Evolutionary conservation across 92 coral and sea anemone genomes (phyloP).

Genomic region (Micromussa lordhowensis): DNA sequence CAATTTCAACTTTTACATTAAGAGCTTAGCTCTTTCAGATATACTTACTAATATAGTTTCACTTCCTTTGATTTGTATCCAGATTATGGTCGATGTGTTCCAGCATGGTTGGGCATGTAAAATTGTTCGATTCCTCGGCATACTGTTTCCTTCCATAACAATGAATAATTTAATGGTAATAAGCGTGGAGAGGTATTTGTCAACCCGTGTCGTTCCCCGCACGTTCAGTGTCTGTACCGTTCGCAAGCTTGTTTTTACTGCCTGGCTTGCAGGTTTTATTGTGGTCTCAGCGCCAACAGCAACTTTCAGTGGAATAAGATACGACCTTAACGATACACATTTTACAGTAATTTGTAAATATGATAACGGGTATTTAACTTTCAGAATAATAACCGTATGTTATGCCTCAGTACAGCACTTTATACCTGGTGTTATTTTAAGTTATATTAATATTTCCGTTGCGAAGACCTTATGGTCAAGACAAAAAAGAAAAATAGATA

Average conservation of each 20-base stretch:
- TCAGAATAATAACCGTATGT: background rate
- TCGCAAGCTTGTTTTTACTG: background rate
- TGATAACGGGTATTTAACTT: background rate
- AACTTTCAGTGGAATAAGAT: background rate
- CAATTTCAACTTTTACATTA: conserved; percentile 8
- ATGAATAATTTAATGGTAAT: conserved; percentile 9
- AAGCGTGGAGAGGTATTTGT: background rate
- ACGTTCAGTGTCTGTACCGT: background rate
- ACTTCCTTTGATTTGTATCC: background rate
- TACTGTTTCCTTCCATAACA: conserved; percentile 13
- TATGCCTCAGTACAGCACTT: background rate
- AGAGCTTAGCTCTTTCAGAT: conserved; percentile 24
- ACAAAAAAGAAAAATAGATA: background rate
- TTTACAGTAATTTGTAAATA: conserved; percentile 4
- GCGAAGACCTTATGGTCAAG: background rate
- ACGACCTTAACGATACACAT: background rate
- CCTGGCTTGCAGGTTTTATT: conserved; percentile 2
- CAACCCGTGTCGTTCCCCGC: conserved; percentile 5
- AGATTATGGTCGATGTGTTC: background rate
- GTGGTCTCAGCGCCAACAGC: background rate
- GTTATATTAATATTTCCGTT: background rate
- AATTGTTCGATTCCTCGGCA: background rate
- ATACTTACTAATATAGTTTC: background rate
- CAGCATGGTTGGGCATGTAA: background rate
- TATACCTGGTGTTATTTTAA: background rate